phyloP scores from a whole-genome alignment of 53 echinoderm and acorn worm genomes.

The Crossaster papposus region DNA sequence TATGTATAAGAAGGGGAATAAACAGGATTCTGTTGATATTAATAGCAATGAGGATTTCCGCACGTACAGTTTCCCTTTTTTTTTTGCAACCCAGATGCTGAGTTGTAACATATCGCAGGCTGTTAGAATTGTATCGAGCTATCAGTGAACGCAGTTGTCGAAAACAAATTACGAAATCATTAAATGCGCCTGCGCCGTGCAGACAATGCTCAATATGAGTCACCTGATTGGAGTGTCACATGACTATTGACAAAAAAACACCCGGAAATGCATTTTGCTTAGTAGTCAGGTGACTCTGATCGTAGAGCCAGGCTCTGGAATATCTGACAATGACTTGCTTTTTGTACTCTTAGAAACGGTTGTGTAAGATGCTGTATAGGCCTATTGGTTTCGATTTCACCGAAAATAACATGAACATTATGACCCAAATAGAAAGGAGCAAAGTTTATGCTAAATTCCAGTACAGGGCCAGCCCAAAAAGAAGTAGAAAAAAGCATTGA shows the following conservation, averaged over 20 bases:
- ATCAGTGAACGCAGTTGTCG: neutral
- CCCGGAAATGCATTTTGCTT: neutral
- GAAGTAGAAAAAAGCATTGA: no score
- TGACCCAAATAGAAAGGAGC: no score
- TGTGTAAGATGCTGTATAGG: neutral
- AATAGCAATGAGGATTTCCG: constrained; percentile 53
- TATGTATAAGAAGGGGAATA: neutral
- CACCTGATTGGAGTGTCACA: neutral
- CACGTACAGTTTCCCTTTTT: constrained; percentile 16
- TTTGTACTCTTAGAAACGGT: neutral
- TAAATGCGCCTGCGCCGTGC: neutral
- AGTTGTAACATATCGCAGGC: neutral
- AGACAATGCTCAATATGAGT: neutral
- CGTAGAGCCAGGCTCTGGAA: no score
- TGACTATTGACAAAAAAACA: neutral
- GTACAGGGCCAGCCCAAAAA: no score
- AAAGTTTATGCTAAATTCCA: no score
- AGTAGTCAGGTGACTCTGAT: neutral
- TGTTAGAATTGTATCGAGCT: neutral
- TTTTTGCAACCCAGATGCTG: neutral
- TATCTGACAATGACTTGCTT: neutral
- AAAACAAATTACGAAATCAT: constrained; percentile 12
- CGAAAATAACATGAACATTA: neutral
- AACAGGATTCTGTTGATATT: constrained; percentile 52
- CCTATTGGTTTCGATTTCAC: neutral